A percentile compares a stretch with the other conserved stretches of the same genome.
Conservation (phyloP, 2,797 vertebrate species). For the Scolopax bukidnonensis region DNA sequence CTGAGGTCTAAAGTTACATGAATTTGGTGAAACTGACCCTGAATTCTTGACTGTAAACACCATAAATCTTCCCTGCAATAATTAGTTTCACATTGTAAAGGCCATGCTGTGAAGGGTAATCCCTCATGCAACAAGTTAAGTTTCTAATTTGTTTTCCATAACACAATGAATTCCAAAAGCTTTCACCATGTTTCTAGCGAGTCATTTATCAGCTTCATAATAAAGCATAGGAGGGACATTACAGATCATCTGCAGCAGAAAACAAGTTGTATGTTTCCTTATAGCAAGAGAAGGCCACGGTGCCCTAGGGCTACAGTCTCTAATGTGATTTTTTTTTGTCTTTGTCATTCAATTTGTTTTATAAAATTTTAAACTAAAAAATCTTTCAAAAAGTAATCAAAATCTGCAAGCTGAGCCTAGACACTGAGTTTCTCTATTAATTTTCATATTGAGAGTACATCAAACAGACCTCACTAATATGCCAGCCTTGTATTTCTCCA, state of each 20-base stretch:
- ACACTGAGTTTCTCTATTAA: neutral
- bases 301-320: neutral
- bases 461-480: neutral
- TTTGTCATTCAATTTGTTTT: neutral
- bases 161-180: slow-evolving; percentile 67
- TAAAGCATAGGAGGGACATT: slow-evolving; percentile 39
- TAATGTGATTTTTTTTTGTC: neutral
- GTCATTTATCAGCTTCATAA: slow-evolving; percentile 68
- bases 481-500: neutral
- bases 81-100: slow-evolving; percentile 73
- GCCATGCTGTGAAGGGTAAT: slow-evolving; percentile 70
- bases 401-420: neutral
- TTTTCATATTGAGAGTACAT: neutral
- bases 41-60: slow-evolving; percentile 73
- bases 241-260: slow-evolving; percentile 46
- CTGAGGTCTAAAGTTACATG: slow-evolving; percentile 58
- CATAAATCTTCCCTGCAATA: slow-evolving; percentile 70
- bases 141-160: slow-evolving; percentile 73
- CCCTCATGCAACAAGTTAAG: slow-evolving; percentile 71
- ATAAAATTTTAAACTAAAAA: neutral
- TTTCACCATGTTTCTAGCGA: slow-evolving; percentile 60
- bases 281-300: neutral
- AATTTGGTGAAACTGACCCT: slow-evolving; percentile 72
- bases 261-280: neutral
- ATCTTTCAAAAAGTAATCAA: neutral